Percentiles rank a stretch among this genome's conserved stretches.
Evolutionary conservation across 2,113 vertebrate species (phyloP).

Genomic region (Rhombomys opimus): DNA sequence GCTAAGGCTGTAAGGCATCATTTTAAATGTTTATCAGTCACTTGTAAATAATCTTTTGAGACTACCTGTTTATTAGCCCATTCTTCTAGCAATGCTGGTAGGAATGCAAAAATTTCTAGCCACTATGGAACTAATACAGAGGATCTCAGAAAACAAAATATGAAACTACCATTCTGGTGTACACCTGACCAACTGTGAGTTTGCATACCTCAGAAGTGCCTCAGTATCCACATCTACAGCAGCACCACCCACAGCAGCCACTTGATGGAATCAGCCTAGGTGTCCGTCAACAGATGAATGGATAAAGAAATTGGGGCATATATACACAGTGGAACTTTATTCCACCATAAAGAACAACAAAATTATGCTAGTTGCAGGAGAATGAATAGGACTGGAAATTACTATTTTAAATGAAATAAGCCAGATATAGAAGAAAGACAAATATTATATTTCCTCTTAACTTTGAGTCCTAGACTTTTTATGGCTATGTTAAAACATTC

Average conservation of each 20-base stretch:
- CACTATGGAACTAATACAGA: not conserved
- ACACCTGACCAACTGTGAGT: not conserved
- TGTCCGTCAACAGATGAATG: not conserved
- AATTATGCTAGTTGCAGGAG: not conserved
- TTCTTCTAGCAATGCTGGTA: not conserved
- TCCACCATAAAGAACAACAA: not conserved
- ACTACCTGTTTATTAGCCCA: not conserved
- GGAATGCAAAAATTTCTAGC: not conserved
- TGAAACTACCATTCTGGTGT: not conserved
- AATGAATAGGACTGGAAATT: not conserved
- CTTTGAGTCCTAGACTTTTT: not conserved
- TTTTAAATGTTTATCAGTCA: not conserved
- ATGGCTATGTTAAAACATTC: not conserved
- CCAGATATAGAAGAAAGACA: not conserved
- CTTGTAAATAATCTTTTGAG: not conserved
- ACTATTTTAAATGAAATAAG: not conserved
- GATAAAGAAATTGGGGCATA: too few species aligned
- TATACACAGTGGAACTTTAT: not conserved
- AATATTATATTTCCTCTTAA: not conserved
- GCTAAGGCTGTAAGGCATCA: not conserved
- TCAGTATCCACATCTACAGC: too few species aligned
- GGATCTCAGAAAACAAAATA: not conserved
- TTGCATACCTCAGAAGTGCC: not conserved
- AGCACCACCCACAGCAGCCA: not conserved
- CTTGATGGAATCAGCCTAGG: too few species aligned